Base-by-base conservation (phyloP, 2,888 invertebrate genomes). In the Nineta flava region DNA sequence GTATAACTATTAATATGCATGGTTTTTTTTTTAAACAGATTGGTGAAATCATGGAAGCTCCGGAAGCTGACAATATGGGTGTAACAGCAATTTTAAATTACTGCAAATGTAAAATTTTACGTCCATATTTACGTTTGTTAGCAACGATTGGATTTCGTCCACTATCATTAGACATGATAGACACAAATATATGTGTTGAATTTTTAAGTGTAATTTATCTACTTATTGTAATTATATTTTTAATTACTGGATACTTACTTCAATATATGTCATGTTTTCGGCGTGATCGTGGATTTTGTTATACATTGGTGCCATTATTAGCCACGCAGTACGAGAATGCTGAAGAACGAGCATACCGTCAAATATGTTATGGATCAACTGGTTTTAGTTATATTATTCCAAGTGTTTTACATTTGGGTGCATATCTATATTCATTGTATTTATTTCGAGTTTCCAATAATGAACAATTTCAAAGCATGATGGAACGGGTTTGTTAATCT, bases 181-280 rank as follows among this genome's bases (percentile, higher is more conserved):
- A 80, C 55, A 71, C 75, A 43, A 75, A 77, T 45, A 71, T 72
- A 57, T 75, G 72, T 57, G 68, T 75, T 9, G 73, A 77, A 54
- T 71, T 76, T 56, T 67, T 83, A 35, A 79, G 80, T 41, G 78
- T 79, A 60, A 67, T 79, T 42, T 86, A 87, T 62, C 78, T 82
- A 7, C 61, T 78, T 15, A 72, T 41, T 13, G 77, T 87, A 10
- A 71, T 80, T 41, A 61, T 77, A 48, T 69, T 83, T 47, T 76
- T 87, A 68, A 67, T 77, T 52, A 59, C 77, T 52, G 87, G 87
- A 56, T 87, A 87, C 60, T 65, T 83, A 49, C 67, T 87, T 16
- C 87, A 87, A 61, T 87, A 82, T 60, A 78, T 85, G 72, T 77
- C 85, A 49, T 86, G 86, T 62, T 87, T 62, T 66, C 79, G 83